Conservation (phyloP, 2,797 vertebrate species). For the Chelidonichthys spinosus region DNA sequence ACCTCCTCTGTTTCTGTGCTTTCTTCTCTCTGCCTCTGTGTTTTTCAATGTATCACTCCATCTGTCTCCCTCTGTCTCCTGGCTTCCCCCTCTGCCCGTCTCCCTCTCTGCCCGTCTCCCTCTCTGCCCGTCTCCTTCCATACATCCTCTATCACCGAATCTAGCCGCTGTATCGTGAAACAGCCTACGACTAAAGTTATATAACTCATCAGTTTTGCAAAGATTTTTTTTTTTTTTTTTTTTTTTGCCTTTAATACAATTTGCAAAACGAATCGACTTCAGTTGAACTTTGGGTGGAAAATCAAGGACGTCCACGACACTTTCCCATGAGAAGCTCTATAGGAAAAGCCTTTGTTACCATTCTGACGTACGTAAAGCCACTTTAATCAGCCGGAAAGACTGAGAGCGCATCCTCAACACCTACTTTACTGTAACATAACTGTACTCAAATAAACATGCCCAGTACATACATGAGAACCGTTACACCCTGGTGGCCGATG, state of each 20-base stretch:
- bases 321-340: neutral
- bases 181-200: neutral
- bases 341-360: neutral
- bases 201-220: neutral
- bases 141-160: constrained; percentile 6
- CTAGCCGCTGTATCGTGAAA: neutral
- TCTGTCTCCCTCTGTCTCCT: constrained; percentile 15
- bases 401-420: too few species aligned
- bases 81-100: constrained; percentile 21
- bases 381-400: too few species aligned
- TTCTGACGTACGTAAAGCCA: too few species aligned
- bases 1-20: constrained; percentile 66
- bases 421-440: too few species aligned
- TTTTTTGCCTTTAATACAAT: neutral
- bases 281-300: neutral
- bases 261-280: neutral
- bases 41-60: constrained; percentile 51
- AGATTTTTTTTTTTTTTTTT: too few species aligned
- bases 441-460: too few species aligned
- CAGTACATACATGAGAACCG: too few species aligned
- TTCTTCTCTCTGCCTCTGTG: constrained; percentile 35
- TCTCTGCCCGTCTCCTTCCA: constrained; percentile 33
- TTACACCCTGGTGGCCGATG: too few species aligned
- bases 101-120: neutral
- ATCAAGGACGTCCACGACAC: neutral